Conservation (phyloP, 2,888 invertebrate species). For the Hypomecis atomaria region DNA sequence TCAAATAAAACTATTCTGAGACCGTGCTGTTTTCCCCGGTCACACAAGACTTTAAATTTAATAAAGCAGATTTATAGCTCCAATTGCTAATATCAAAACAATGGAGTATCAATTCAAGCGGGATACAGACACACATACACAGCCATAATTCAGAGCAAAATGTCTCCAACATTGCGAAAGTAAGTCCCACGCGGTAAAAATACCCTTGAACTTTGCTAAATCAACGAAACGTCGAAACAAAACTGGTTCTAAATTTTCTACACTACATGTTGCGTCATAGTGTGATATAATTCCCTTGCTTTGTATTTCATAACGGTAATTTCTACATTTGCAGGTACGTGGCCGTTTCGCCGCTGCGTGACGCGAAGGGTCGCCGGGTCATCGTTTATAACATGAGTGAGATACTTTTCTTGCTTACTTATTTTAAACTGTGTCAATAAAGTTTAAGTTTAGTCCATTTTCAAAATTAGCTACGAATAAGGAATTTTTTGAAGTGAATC, state of each 20-base stretch:
- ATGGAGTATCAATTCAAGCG: background rate
- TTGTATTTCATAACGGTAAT: conserved; percentile 54
- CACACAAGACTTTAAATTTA: no score
- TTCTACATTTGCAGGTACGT: conserved; percentile 85
- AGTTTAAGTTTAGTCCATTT: no score
- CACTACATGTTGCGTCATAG: conserved; percentile 30
- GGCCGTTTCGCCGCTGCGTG: conserved; percentile 89
- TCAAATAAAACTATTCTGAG: no score
- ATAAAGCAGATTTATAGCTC: no score
- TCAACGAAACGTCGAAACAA: background rate
- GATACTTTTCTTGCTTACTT: conserved; percentile 50
- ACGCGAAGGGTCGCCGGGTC: conserved; percentile 89
- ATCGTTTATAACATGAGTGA: conserved; percentile 87
- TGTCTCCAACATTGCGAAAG: conserved; percentile 10
- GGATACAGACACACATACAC: no score
- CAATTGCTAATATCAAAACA: background rate
- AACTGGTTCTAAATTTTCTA: conserved; percentile 15
- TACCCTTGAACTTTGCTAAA: conserved; percentile 23
- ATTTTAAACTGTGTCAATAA: background rate
- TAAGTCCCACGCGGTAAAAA: conserved; percentile 6
- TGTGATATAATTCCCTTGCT: conserved; percentile 57
- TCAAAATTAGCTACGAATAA: no score
- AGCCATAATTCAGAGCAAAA: background rate
- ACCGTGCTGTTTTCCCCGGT: no score
- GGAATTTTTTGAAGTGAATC: no score